These are phyloP conservation scores for Exephanes ischioxanthus DNA, from an alignment of 2,888 invertebrate species.

Conservation along the genomic window DNA sequence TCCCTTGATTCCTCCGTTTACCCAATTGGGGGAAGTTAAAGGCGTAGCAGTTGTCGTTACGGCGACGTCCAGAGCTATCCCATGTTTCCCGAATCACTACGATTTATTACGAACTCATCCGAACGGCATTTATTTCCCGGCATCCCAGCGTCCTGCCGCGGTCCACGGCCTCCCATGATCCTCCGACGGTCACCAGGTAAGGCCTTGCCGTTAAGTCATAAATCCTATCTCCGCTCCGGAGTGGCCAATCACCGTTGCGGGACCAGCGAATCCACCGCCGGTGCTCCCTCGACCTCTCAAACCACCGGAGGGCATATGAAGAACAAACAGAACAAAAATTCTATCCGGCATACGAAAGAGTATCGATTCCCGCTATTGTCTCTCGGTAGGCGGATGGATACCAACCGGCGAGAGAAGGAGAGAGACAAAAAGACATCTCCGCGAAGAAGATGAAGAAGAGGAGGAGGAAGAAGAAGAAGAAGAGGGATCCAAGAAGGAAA, in stretches of 20 bases:
- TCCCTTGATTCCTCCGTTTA: no score
- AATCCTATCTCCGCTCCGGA: background rate
- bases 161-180: background rate
- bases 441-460: slow-evolving; percentile 18
- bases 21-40: no score
- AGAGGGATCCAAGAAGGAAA: slow-evolving; percentile 30
- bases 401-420: slow-evolving; percentile 22
- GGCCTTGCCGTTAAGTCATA: background rate
- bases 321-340: slow-evolving; percentile 19
- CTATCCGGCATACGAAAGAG: slow-evolving; percentile 25
- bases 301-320: slow-evolving; percentile 17
- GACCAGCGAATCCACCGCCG: background rate
- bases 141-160: no score
- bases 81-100: no score
- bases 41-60: no score
- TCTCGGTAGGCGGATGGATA: slow-evolving; percentile 11
- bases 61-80: no score
- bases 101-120: background rate
- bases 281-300: slow-evolving; percentile 28
- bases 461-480: slow-evolving; percentile 22
- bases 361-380: slow-evolving; percentile 63
- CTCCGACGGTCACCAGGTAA: background rate
- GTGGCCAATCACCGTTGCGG: slow-evolving; percentile 11
- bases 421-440: slow-evolving; percentile 23
- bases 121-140: background rate